Evolutionary conservation across 2,888 invertebrate species (phyloP), one percentile per base, ranked within the genome.

Genomic region (Capitulum mitella): DNA sequence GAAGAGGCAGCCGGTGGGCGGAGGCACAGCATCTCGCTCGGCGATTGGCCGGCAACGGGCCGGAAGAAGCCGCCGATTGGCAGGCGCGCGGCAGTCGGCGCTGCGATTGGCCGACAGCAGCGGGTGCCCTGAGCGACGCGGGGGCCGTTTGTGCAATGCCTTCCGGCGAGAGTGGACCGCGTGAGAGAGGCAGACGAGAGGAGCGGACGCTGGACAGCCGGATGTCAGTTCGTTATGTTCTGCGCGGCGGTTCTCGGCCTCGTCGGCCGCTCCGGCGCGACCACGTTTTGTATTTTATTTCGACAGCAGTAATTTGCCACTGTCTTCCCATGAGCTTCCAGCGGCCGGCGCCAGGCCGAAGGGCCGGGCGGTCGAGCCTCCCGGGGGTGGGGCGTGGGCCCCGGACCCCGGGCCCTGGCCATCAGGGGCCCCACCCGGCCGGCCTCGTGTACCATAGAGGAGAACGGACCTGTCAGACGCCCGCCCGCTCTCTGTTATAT

Each of bases 271-370:
- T 34, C 34, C 32, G 10, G 34, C 16, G 34, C 16, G 19, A 34
- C 16, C 14, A 19, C 32, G 64, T 34, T 34, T 64, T 64, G 64
- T 64, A 34, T 64, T 34, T 32, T 34, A 34, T 34, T 64, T 34
- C 22, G 34, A 64, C 64, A 10, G 64, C 64, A 64, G 64, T 64
- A 19, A 34, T 64, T 64, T 16, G 64, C 70, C 70, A 70, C 70
- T 70, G 70, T 70, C 70, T 70, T 70, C 70, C 70, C 70, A 70
- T 70, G 70, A 70, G 70, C 70, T 70, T 70, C 70, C 70, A 40
- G 34, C 54, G 26, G 54, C 54, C 54, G 58, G n/a, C 58, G 6
- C n/a, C 51, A 22, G 51, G 26, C 43, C 43, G 43, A 43, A 26
- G 12, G 12, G 12, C 51, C 29, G n/a, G 10, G 58, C 10, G n/a